Base-by-base conservation (phyloP, 2,888 invertebrate species). In the Drosophila picticornis region DNA sequence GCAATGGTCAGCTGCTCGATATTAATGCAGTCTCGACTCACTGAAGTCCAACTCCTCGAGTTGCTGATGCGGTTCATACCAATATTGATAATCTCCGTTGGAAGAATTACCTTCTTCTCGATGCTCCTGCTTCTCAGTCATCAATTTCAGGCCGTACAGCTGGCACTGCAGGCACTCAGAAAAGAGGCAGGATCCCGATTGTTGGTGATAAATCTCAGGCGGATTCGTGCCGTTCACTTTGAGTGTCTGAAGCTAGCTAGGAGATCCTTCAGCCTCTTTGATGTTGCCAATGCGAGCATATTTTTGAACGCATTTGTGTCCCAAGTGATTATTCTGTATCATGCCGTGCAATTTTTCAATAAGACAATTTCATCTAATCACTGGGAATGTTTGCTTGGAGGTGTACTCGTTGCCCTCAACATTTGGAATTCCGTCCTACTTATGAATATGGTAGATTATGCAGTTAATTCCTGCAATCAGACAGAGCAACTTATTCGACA, bases 311-410 rank as follows among this genome's bases (percentile, higher is more conserved):
- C 86, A 61, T 86, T 90, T 22, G 56, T 63, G 5, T 7, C 22
- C 16, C 82, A 68, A 10, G 57, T 88, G 6, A 82, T 7, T 25
- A 69, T 84, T 2, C 50, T 90, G 2, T 91, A 91, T 43, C 80
- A 84, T 22, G 80, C 78, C 6, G 75, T 91, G 0, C 80, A 81
- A 38, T 83, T 63, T 25, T 4, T 22, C 7, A 84, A 89, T 13
- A 6, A 38, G 0, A 61, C 64, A 4, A 71, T 86, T 2, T 27
- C 73, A 13, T 51, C 78, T 1, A 31, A 70, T 7, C 3, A 3
- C 1, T 59, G 53, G 58, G 62, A 66, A 7, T 1, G 13, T 0
- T 0, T 77, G 0, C 16, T 72, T 19, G 90, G 88, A 7, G 40
- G 64, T 1, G 57, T 56, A 0, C 62, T 90, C 16, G 29, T 81